These are phyloP conservation scores for Heterodera schachtii DNA, from an alignment of 1,140 invertebrate species.

Conservation along the genomic window DNA sequence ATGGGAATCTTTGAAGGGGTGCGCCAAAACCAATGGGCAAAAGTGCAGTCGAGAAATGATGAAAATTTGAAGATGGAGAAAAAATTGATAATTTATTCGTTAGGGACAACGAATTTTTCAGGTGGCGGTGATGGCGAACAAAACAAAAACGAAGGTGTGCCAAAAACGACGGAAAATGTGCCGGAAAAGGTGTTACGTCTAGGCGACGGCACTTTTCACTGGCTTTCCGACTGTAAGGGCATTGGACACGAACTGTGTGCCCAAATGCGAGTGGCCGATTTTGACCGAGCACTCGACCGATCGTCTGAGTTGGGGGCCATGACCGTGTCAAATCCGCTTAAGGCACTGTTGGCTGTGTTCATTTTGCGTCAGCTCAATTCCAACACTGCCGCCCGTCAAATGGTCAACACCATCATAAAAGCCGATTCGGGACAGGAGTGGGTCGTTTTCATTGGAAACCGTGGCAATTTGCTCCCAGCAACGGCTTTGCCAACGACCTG, in stretches of 20 bases:
- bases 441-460: neutral
- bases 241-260: neutral
- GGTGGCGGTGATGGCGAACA: neutral
- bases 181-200: neutral
- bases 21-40: neutral
- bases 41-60: neutral
- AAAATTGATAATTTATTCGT: neutral
- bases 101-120: neutral
- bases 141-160: no score
- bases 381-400: neutral
- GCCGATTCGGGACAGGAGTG: conserved; percentile 4
- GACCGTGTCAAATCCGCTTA: neutral
- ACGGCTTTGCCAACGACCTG: neutral
- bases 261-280: neutral
- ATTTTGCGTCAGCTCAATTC: neutral
- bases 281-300: neutral
- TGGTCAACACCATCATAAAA: neutral
- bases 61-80: neutral
- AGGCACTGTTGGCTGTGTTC: neutral
- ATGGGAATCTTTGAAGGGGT: neutral
- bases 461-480: neutral
- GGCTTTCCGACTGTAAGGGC: neutral
- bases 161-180: neutral
- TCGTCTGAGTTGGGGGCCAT: neutral
- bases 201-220: neutral